Conservation (phyloP, 1,140 invertebrate species). For the Lethrus apterus region DNA sequence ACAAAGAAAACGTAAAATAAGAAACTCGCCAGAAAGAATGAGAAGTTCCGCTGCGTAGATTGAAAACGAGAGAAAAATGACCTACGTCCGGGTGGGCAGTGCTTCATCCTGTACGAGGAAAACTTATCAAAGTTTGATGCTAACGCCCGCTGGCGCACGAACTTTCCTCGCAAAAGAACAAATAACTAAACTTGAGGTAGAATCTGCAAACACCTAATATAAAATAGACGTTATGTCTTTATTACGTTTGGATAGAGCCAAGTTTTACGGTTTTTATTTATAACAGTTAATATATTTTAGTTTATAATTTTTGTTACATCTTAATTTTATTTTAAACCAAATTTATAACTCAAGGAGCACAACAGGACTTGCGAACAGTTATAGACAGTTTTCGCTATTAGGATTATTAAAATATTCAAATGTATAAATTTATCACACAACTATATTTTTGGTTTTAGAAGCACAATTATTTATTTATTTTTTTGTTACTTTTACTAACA, state of each 20-base stretch:
- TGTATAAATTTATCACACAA: too few species aligned
- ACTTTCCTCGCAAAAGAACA: constrained; percentile 41
- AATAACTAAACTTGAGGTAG: constrained; percentile 30
- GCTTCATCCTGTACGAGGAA: constrained; percentile 31
- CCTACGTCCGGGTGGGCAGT: constrained; percentile 40
- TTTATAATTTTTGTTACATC: constrained; percentile 8
- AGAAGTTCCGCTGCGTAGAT: constrained; percentile 38
- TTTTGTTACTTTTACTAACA: too few species aligned
- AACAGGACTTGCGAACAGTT: constrained; percentile 1
- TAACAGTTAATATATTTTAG: constrained; percentile 3
- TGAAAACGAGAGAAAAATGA: constrained; percentile 48
- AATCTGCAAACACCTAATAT: constrained; percentile 13
- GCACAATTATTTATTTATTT: too few species aligned
- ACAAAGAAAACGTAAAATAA: constrained; percentile 32
- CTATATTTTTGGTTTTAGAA: too few species aligned
- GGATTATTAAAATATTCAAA: too few species aligned
- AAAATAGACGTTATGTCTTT: constrained; percentile 10
- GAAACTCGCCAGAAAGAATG: constrained; percentile 19
- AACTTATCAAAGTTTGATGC: constrained; percentile 44
- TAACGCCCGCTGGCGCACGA: constrained; percentile 17
- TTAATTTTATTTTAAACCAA: too few species aligned
- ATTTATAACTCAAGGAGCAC: not conserved
- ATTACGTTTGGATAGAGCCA: too few species aligned
- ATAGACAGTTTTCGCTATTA: not conserved
- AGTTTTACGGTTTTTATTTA: constrained; percentile 5